Base-by-base conservation (phyloP, 2,797 vertebrate species). In the Galagoides demidoff region DNA sequence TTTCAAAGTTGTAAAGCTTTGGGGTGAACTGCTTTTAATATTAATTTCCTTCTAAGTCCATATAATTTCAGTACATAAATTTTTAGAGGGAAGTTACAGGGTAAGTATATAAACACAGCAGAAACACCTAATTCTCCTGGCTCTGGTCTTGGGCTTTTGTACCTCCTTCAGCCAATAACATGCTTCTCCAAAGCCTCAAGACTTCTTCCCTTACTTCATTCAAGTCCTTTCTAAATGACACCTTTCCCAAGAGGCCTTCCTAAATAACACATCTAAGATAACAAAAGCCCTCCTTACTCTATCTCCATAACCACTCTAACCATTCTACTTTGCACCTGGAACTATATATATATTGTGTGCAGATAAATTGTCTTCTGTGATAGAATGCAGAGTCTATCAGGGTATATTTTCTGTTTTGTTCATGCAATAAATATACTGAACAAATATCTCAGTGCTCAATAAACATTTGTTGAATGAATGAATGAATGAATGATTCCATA, bases 381-480 rank as follows among this genome's bases (percentile, higher is more conserved):
- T 27, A 70, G 61, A 76, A 82, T 37, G 39, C 43, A 79, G 90
- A 23, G 45, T 90, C 39, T 14, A 31, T 85, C 31, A 83, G 19
- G 29, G 37, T 3, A 94, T 43, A 7, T 39, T 70, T 71, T 90
- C 12, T 95, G 37, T 70, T 92, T 87, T 86, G 7, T 81, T 95
- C 43, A 71, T 89, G n/a, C n/a, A 87, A 85, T 87, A 73, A 88
- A 96, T 91, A 90, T 55, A 79, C 78, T 93, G 43, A 22, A 22
- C 31, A 92, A 73, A 85, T 52, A 90, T 61, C 73, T 90, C 85
- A 93, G 27, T 64, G 34, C 20, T 94, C 52, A 82, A 61, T 82
- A 96, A 94, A 79, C 16, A 89, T 59, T 82, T 86, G 57, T 73
- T 95, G 49, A 94, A 52, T 85, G 52, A 95, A 90, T 74, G n/a